Conservation (phyloP, 2,797 vertebrate species). For the Masticophis lateralis region DNA sequence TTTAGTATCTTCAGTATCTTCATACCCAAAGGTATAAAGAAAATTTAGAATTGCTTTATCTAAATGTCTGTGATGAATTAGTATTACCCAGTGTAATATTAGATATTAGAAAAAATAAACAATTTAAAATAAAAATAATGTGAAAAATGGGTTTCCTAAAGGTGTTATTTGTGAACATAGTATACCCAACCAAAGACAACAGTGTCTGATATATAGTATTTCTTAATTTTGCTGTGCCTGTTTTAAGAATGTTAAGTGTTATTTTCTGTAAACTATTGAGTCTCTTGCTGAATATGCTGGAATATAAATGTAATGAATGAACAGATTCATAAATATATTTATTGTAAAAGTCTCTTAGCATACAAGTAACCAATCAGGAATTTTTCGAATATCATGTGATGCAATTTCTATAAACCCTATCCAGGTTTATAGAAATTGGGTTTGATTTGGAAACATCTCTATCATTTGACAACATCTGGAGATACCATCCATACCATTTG, state of each 20-base stretch:
- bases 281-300: background rate
- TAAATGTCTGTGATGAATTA: background rate
- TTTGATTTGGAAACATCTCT: background rate
- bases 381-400: background rate
- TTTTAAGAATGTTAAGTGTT: background rate
- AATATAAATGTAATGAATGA: background rate
- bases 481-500: background rate
- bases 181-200: background rate
- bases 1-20: background rate
- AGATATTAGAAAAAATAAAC: background rate
- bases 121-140: background rate
- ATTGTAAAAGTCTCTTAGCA: background rate
- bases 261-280: background rate
- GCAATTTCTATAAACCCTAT: background rate
- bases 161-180: background rate
- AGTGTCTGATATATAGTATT: background rate
- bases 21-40: background rate
- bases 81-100: background rate
- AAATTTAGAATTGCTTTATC: background rate
- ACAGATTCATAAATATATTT: background rate
- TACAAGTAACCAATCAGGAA: background rate
- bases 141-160: background rate
- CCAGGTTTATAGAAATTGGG: background rate
- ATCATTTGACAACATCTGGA: background rate
- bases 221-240: background rate